phyloP scores from a whole-genome alignment of 1,140 invertebrate species.

The Metaphire vulgaris region DNA sequence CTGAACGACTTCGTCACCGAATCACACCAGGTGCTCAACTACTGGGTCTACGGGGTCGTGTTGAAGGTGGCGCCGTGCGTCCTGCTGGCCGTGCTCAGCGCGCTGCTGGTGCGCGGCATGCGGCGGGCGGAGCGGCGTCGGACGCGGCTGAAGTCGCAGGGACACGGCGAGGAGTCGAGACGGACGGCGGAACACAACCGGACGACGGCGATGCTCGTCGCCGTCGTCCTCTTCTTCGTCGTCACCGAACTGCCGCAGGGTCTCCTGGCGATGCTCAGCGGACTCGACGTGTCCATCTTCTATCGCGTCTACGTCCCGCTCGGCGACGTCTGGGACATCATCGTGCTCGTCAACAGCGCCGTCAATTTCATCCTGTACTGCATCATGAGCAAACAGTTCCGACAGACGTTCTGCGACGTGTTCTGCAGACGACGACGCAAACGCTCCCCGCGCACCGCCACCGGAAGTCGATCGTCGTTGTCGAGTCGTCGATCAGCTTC shows the following conservation, averaged over 20 bases:
- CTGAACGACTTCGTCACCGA: constrained; percentile 6
- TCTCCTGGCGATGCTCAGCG: constrained; percentile 49
- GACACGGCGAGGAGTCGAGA: constrained; percentile 38
- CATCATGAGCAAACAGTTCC: constrained; percentile 15
- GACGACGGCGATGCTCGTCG: constrained; percentile 82
- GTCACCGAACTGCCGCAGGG: constrained; percentile 73
- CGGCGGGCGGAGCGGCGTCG: constrained; percentile 28
- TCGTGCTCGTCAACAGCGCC: constrained; percentile 5
- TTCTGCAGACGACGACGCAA: neutral
- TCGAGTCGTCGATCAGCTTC: neutral
- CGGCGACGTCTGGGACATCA: constrained; percentile 6
- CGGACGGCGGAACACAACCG: constrained; percentile 63
- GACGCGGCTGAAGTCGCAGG: constrained; percentile 33
- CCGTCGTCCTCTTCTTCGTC: constrained; percentile 75
- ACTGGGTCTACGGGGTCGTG: constrained; percentile 40
- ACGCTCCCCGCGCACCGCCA: neutral
- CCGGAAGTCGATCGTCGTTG: neutral
- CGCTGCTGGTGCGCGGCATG: constrained; percentile 46
- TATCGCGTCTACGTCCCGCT: constrained; percentile 38
- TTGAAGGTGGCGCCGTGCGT: constrained; percentile 52
- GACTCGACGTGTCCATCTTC: constrained; percentile 37
- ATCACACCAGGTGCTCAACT: constrained; percentile 33
- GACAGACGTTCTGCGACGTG: constrained; percentile 1
- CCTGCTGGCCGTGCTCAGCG: constrained; percentile 51
- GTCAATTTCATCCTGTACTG: constrained; percentile 14